These are phyloP conservation scores for Tachystola acroxantha DNA, from an alignment of 2,888 invertebrate genomes.

Conservation along the genomic window DNA sequence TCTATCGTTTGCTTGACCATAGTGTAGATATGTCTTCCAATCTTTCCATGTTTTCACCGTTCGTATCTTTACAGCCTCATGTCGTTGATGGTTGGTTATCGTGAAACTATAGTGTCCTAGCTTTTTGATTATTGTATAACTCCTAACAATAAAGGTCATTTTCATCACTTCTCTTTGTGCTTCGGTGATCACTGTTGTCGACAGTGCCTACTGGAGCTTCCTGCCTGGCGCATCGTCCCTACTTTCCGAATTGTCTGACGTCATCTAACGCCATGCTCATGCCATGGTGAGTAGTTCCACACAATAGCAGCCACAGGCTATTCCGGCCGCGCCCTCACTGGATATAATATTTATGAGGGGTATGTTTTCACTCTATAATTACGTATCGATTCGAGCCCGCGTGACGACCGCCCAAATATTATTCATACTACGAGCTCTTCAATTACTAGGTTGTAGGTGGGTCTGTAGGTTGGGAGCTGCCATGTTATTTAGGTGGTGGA, in stretches of 20 bases:
- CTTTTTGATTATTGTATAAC: too few relatives aligned
- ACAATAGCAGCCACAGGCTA: constrained; percentile 64
- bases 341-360: constrained; percentile 75
- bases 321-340: constrained; percentile 68
- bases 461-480: constrained; percentile 12
- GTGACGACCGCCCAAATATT: constrained; percentile 69
- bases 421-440: constrained; percentile 64
- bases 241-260: constrained; percentile 15
- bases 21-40: too few relatives aligned
- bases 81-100: too few relatives aligned
- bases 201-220: constrained; percentile 5
- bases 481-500: too few relatives aligned
- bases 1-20: too few relatives aligned
- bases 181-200: not conserved
- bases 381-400: constrained; percentile 66
- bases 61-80: too few relatives aligned
- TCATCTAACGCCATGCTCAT: constrained; percentile 38
- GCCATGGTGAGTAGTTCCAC: constrained; percentile 39
- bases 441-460: constrained; percentile 51
- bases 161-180: too few relatives aligned
- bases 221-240: constrained; percentile 12
- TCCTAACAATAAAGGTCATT: too few relatives aligned
- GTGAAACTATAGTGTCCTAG: too few relatives aligned
- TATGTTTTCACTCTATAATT: constrained; percentile 74
- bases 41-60: too few relatives aligned